These are phyloP conservation scores for Dryomyza anilis DNA, from an alignment of 2,888 invertebrate genomes.

Conservation along the genomic window DNA sequence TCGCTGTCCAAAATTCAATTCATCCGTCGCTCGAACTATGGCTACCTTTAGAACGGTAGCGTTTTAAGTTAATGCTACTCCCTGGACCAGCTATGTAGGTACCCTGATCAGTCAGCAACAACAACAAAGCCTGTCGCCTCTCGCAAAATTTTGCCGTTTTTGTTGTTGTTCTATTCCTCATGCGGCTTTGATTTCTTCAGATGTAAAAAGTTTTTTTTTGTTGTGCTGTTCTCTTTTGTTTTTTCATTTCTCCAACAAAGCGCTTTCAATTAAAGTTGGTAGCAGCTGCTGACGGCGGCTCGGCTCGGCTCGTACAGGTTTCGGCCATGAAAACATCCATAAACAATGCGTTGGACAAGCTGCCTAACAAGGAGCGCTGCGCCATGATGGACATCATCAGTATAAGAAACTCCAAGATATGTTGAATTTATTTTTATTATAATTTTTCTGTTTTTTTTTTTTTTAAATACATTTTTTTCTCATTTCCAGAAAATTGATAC, in stretches of 20 bases:
- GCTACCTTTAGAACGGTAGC: too few relatives aligned
- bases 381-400: background rate
- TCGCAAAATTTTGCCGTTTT: conserved; percentile 25
- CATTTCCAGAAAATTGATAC: too few relatives aligned
- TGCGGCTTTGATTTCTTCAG: conserved; percentile 16
- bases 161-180: conserved; percentile 7
- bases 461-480: too few relatives aligned
- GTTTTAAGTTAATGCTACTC: conserved; percentile 46
- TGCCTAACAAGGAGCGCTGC: conserved; percentile 33
- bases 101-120: too few relatives aligned
- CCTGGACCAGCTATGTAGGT: background rate
- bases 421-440: too few relatives aligned
- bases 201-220: too few relatives aligned
- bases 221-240: conserved; percentile 2
- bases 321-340: too few relatives aligned
- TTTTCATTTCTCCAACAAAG: background rate
- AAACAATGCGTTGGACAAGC: conserved; percentile 34
- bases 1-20: too few relatives aligned
- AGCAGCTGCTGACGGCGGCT: conserved; percentile 39
- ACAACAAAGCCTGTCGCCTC: conserved; percentile 28
- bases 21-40: too few relatives aligned
- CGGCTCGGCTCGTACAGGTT: too few relatives aligned
- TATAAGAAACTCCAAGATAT: too few relatives aligned
- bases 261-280: conserved; percentile 38
- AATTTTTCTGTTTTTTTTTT: too few relatives aligned